Evolutionary conservation across 1,140 invertebrate species (phyloP), one percentile per base, ranked within the genome.

Genomic region (Pseudomyrmex flavicornis): DNA sequence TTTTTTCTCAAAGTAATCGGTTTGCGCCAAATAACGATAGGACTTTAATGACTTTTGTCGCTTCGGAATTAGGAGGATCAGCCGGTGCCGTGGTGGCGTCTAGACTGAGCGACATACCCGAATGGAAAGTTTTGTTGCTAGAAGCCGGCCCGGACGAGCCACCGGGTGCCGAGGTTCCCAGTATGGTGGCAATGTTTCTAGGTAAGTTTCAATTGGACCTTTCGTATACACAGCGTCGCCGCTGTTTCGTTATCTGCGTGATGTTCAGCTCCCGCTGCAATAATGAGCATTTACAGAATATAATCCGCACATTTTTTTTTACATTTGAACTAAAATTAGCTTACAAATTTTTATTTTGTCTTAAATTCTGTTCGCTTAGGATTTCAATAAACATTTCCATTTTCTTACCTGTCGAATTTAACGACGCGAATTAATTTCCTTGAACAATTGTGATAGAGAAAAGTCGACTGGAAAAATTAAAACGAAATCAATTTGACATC

Each of bases 141-240:
- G 95, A 96, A 92, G 95, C 95, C 46, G 96, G 96, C 82, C 95
- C 97, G 26, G 97, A 98, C 91, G 97, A 97, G 91, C 97, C 97
- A 0, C 97, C 97, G 0, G 97, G 97, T 2, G 95, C 97, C 1
- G 96, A 97, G 88, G 96, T 97, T 46, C 97, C 97, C 1, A 97
- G 97, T 22, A 97, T 97, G 97, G 97, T 97, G 90, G 95, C 97
- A 17, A 98, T 97, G 94, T 98, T 97, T 89, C 95, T 97, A 35
- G 97, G 94, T 90, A 91, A 80, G 76, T 72, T 80, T 80, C 76
- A 80, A 80, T 80, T 80, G 76, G 68, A 72, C 66, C 44, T n/a
- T 59, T 22, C 20, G 20, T 17, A 44, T 48, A 50, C 56, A 80
- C 44, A 79, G 65, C 48, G 46, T n/a, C 59, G 46, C n/a, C 13